A percentile compares a stretch with the other conserved stretches of the same genome.
These are phyloP conservation scores for Thymallus thymallus DNA, from an alignment of 2,113 vertebrate species.

Conservation along the genomic window DNA sequence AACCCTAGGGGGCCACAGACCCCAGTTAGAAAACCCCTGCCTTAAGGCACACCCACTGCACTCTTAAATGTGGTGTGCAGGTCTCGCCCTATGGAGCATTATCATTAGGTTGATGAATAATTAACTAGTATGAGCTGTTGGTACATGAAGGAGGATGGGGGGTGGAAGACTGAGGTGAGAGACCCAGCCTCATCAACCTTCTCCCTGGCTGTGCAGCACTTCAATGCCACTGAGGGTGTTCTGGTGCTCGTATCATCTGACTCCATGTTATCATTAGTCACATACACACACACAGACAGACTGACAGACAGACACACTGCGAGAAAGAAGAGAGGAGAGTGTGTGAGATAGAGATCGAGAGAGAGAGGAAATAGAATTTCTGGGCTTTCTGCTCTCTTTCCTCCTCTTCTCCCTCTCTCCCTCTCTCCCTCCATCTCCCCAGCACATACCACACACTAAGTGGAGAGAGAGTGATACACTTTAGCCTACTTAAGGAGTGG, in stretches of 20 bases:
- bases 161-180: not conserved
- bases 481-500: constrained; percentile 55
- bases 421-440: not conserved
- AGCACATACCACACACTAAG: constrained; percentile 28
- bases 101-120: constrained; percentile 30
- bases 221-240: not conserved
- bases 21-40: no score
- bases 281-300: not conserved
- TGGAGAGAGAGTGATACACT: constrained; percentile 46
- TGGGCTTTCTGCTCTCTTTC: not conserved
- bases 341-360: not conserved
- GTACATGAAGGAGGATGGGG: not conserved
- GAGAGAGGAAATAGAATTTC: not conserved
- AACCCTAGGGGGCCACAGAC: no score
- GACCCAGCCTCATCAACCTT: not conserved
- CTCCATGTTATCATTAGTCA: not conserved
- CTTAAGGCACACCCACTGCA: not conserved
- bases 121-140: constrained; percentile 21
- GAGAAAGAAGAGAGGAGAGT: not conserved
- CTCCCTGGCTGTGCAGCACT: not conserved
- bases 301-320: not conserved
- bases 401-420: not conserved
- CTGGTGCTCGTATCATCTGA: not conserved
- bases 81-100: constrained; percentile 1
- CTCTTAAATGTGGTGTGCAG: constrained; percentile 2